Base-by-base conservation (phyloP, 2,113 vertebrate genomes). In the Platycercus adscitus region DNA sequence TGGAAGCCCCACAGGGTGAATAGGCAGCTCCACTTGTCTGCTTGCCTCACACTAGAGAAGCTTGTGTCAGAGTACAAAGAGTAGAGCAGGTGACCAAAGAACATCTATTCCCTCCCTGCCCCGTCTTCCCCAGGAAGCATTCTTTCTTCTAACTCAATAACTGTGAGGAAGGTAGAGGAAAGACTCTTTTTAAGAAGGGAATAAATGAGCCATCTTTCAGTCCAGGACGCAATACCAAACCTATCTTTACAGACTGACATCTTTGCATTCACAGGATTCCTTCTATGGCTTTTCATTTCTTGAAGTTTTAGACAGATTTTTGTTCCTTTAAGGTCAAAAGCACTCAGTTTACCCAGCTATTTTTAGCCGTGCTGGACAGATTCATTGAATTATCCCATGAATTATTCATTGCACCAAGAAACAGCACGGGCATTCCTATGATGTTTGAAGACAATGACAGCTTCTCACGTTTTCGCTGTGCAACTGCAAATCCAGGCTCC, bases 361-460 rank as follows among this genome's bases (percentile, higher is more conserved):
- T 97, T 98, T 97, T 97, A 97, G 90, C 60, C 46, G 39, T 14
- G 13, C 64, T 93, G 88, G 95, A 66, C 63, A 75, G 89, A 91
- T 86, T 81, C 69, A n/a, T 56, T 86, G 73, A 95, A 94, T 84
- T 90, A 96, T 53, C 33, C 81, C 43, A 71, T 96, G 81, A 95
- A 97, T 98, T 98, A 97, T 98, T 97, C 92, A 97, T 65, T 64
- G 28, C 17, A 26, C 19, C 16, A 53, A 93, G 81, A 95, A 94
- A 79, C 33, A 66, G 64, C 46, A 53, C 46, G 55, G 68, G 37
- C 72, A 85, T 89, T 93, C 82, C 58, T 93, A 49, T 89, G 92
- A 52, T 94, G 88, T 65, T 82, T 86, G 76, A 93, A 97, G 89
- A 84, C 87, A 94, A 68, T 83, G 91, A 95, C 90, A 94, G 68